phyloP scores from a whole-genome alignment of 2,888 invertebrate species.

The Dugesia japonica region DNA sequence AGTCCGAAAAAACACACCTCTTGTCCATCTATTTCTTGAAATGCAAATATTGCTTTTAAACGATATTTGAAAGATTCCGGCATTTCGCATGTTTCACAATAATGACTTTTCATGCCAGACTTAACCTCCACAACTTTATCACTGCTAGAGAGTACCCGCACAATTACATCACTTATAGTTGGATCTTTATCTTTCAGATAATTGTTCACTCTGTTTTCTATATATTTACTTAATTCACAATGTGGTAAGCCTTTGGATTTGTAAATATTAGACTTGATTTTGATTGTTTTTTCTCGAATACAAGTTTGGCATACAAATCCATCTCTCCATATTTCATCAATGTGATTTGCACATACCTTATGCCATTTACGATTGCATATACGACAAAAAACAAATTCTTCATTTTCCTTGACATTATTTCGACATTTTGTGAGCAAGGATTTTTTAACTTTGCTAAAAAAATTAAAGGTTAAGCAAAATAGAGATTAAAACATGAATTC shows the following conservation, averaged over 20 bases:
- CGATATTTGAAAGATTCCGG: constrained; percentile 81
- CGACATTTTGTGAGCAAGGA: constrained; percentile 50
- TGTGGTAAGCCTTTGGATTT: constrained; percentile 80
- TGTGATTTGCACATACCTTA: constrained; percentile 87
- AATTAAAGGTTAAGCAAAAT: too few relatives aligned
- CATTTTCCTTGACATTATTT: constrained; percentile 36
- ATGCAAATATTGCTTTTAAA: constrained; percentile 95
- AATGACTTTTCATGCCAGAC: constrained; percentile 73
- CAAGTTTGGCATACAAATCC: constrained; percentile 85
- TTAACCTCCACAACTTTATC: constrained; percentile 97
- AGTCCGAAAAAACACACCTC: constrained; percentile 99
- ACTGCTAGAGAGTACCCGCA: constrained; percentile 90
- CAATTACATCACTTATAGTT: constrained; percentile 89
- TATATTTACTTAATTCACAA: constrained; percentile 83
- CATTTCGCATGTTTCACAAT: constrained; percentile 71
- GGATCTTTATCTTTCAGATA: constrained; percentile 82
- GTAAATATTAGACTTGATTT: constrained; percentile 89
- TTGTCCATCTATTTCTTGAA: constrained; percentile 92
- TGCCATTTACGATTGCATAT: constrained; percentile 94
- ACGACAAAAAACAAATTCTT: constrained; percentile 69
- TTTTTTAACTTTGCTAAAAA: neutral
- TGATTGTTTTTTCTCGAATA: constrained; percentile 70
- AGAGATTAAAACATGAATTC: too few relatives aligned
- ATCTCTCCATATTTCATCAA: constrained; percentile 82
- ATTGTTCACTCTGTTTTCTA: constrained; percentile 90